Conservation (phyloP, 1,140 invertebrate species). For the Bactericera cockerelli region DNA sequence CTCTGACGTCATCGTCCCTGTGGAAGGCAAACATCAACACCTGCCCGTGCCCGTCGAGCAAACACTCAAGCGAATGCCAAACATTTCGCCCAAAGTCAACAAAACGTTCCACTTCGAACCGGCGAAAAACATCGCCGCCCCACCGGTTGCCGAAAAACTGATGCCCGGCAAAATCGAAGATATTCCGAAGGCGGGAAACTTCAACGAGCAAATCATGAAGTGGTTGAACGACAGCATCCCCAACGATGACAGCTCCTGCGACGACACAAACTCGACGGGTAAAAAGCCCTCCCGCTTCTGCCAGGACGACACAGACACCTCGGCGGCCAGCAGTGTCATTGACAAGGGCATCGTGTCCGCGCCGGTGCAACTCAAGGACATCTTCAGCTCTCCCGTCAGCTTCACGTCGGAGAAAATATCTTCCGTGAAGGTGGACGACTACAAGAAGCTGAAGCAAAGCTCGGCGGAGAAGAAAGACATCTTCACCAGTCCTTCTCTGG, state of each 20-base stretch:
- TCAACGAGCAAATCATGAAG: constrained; percentile 52
- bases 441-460: constrained; percentile 14
- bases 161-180: not conserved
- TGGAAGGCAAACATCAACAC: constrained; percentile 21
- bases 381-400: constrained; percentile 14
- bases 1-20: not conserved
- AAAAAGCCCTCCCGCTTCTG: not conserved
- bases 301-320: not conserved
- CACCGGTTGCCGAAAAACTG: not conserved
- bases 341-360: constrained; percentile 17
- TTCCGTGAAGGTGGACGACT: constrained; percentile 19
- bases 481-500: not conserved
- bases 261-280: constrained; percentile 17
- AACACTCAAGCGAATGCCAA: constrained; percentile 16
- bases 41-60: constrained; percentile 21
- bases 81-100: constrained; percentile 4
- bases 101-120: not conserved
- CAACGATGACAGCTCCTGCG: constrained; percentile 4
- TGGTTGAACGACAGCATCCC: constrained; percentile 43
- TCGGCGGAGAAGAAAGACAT: constrained; percentile 17
- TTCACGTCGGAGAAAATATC: constrained; percentile 18
- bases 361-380: constrained; percentile 18
- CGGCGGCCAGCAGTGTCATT: constrained; percentile 2
- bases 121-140: not conserved
- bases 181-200: constrained; percentile 24